phyloP scores from a whole-genome alignment of 2,797 vertebrate species.

The Ara ararauna region DNA sequence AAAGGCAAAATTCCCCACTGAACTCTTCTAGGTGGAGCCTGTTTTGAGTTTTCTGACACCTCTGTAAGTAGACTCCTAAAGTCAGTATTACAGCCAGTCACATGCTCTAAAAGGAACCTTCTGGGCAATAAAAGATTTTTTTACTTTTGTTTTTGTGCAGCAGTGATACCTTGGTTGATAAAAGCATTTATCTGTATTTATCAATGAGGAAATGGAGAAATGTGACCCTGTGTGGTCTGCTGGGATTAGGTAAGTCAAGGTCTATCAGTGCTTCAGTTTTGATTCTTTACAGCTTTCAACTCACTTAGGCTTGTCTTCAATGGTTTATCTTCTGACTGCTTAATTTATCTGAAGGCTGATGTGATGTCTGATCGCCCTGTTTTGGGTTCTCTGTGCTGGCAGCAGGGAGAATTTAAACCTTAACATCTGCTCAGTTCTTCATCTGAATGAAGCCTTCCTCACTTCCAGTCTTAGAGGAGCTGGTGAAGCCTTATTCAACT shows the following conservation, averaged over 20 bases:
- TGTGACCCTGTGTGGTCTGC: background rate
- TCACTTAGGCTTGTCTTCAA: background rate
- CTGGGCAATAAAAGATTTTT: background rate
- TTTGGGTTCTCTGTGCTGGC: background rate
- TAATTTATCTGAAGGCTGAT: background rate
- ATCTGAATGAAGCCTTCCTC: background rate
- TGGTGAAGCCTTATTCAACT: background rate
- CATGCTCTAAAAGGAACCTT: background rate
- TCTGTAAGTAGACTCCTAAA: background rate
- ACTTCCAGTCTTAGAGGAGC: background rate
- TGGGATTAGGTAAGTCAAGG: background rate
- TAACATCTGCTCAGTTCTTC: background rate
- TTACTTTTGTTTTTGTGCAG: background rate
- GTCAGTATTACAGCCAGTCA: background rate
- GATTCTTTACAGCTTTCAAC: background rate
- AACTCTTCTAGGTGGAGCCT: background rate
- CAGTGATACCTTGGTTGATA: background rate
- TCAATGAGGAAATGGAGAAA: background rate
- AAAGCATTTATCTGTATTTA: background rate
- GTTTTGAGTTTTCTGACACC: background rate
- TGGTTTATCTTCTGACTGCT: background rate
- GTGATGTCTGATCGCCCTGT: fast-evolving
- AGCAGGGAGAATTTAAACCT: background rate
- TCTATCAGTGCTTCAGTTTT: background rate
- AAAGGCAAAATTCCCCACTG: background rate